A percentile compares a stretch with the other conserved stretches of the same genome.
Evolutionary conservation across 2,888 invertebrate genomes (phyloP).

Genomic region (Seira ritae): DNA sequence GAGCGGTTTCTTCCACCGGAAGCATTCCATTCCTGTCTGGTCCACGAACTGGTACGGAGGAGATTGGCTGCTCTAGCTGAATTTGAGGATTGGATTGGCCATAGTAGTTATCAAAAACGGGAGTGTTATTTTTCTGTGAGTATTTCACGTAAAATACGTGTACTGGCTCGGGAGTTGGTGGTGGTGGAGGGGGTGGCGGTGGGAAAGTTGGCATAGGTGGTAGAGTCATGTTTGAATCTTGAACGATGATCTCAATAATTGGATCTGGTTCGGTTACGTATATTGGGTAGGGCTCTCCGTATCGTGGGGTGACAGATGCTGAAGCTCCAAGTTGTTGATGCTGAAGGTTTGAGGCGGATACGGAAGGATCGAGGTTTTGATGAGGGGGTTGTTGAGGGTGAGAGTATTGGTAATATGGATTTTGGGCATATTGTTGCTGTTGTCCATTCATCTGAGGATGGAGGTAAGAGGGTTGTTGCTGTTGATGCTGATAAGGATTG

Average conservation of each 20-base stretch:
- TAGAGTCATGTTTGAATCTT: slow-evolving; percentile 89
- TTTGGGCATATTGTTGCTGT: slow-evolving; percentile 13
- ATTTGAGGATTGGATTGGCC: slow-evolving; percentile 64
- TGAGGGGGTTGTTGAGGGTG: slow-evolving; percentile 20
- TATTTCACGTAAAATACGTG: slow-evolving; percentile 95
- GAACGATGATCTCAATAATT: slow-evolving; percentile 94
- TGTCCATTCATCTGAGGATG: slow-evolving; percentile 14
- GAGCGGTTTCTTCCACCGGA: slow-evolving; percentile 35
- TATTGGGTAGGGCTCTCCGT: slow-evolving; percentile 60
- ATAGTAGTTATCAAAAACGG: slow-evolving; percentile 74
- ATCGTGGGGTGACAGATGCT: slow-evolving; percentile 42
- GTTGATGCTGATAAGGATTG: neutral
- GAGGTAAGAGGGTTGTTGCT: slow-evolving; percentile 4
- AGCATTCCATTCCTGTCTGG: slow-evolving; percentile 55
- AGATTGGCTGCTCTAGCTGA: slow-evolving; percentile 69
- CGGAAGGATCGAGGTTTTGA: slow-evolving; percentile 10
- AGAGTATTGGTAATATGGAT: slow-evolving; percentile 1
- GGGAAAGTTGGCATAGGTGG: slow-evolving; percentile 80
- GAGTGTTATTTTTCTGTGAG: slow-evolving; percentile 83
- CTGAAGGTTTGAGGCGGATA: slow-evolving; percentile 10
- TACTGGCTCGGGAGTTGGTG: slow-evolving; percentile 86
- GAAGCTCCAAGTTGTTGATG: slow-evolving; percentile 9
- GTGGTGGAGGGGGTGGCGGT: slow-evolving; percentile 77
- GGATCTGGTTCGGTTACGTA: slow-evolving; percentile 79
- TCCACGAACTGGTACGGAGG: slow-evolving; percentile 66